Conservation (phyloP, 2,113 vertebrate genomes). For the Thryonomys swinderianus region DNA sequence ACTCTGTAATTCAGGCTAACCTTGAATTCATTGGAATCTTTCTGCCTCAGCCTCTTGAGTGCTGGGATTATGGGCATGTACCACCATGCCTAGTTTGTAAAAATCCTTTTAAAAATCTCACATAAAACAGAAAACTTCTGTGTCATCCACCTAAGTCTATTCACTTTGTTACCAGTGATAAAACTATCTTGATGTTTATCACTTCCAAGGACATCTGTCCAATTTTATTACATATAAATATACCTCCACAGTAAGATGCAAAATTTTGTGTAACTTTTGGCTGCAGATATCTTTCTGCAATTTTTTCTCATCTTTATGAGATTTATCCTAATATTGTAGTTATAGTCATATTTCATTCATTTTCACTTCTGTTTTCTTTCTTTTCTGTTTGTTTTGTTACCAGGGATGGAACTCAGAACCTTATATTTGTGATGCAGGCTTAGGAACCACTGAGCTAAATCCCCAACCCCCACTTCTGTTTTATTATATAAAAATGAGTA, state of each 20-base stretch:
- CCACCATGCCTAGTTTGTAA: neutral
- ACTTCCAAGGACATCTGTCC: neutral
- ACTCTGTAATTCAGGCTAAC: neutral
- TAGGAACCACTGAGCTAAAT: too few relatives aligned
- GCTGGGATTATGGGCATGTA: neutral
- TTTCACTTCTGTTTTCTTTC: neutral
- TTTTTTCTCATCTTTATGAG: neutral
- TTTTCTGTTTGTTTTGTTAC: too few relatives aligned
- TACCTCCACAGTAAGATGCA: neutral
- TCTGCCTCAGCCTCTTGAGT: neutral
- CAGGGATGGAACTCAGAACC: too few relatives aligned
- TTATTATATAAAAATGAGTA: neutral
- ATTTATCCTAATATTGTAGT: neutral
- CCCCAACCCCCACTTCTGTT: neutral
- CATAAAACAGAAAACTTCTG: neutral
- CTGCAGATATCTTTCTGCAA: neutral
- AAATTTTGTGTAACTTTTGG: constrained; percentile 25
- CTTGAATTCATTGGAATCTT: neutral
- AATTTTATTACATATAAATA: neutral
- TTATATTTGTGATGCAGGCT: too few relatives aligned
- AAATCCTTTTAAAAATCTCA: neutral
- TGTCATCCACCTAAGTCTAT: neutral
- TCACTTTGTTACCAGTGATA: neutral
- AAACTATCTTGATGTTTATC: neutral
- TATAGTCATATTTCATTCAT: neutral